Conservation (phyloP, 1,140 invertebrate species). For the Harpegnathos saltator region DNA sequence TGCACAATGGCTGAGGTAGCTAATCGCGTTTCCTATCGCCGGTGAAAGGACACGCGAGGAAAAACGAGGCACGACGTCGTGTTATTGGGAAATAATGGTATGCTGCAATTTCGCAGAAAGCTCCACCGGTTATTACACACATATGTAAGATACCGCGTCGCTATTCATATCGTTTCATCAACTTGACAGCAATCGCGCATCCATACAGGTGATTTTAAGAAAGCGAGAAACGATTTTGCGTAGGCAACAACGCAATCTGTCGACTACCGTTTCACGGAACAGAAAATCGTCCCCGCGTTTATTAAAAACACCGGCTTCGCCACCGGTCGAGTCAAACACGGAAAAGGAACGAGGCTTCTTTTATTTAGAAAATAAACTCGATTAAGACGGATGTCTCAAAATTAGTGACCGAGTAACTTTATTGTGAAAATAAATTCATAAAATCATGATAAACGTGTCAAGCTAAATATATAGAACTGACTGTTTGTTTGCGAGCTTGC, state of each 20-base stretch:
- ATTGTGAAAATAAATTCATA: too few relatives aligned
- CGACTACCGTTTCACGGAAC: background rate
- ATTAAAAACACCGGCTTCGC: background rate
- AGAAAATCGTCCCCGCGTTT: background rate
- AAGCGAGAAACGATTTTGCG: constrained; percentile 9
- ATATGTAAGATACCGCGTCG: constrained; percentile 52
- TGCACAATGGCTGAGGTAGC: constrained; percentile 52
- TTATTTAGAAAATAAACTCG: background rate
- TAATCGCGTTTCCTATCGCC: constrained; percentile 56
- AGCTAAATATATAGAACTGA: too few relatives aligned
- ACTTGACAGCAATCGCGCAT: background rate
- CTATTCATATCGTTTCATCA: constrained; percentile 52
- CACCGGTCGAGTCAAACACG: background rate
- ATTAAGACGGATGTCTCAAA: too few relatives aligned
- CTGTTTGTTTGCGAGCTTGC: too few relatives aligned
- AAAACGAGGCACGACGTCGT: constrained; percentile 50
- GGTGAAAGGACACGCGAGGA: constrained; percentile 55
- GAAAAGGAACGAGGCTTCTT: background rate
- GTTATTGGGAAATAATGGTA: constrained; percentile 61
- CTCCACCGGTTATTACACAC: constrained; percentile 38
- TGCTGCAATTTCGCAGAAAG: constrained; percentile 61
- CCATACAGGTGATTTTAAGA: constrained; percentile 22
- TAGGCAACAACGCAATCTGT: background rate
- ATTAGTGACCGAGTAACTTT: too few relatives aligned
- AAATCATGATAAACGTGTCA: too few relatives aligned